These are phyloP conservation scores for Nothoprocta pentlandii DNA, from an alignment of 2,113 vertebrate genomes.

Conservation along the genomic window DNA sequence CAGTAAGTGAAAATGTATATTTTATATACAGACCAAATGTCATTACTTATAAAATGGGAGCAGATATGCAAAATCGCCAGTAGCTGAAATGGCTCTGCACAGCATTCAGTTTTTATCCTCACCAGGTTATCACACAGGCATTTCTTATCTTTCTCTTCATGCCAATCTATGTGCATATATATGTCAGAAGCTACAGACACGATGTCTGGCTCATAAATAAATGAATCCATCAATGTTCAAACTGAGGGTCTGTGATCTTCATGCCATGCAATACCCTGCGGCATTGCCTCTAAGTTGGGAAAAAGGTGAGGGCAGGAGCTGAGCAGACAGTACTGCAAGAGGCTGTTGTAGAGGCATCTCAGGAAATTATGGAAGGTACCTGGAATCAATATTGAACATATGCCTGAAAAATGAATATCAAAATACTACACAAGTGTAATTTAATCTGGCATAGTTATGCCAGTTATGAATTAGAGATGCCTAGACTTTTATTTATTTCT, in stretches of 20 bases:
- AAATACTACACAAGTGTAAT: neutral
- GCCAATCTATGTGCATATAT: neutral
- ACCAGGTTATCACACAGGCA: neutral
- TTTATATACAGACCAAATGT: constrained; percentile 44
- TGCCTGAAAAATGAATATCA: neutral
- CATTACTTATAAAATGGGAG: neutral
- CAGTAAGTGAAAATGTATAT: constrained; percentile 34
- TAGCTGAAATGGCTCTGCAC: constrained; percentile 3
- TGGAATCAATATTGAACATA: neutral
- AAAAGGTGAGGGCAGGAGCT: neutral
- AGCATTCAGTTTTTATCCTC: constrained; percentile 33
- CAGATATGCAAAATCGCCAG: neutral
- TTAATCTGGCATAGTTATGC: constrained; percentile 26
- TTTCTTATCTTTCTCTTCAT: constrained; percentile 24
- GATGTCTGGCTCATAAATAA: constrained; percentile 17
- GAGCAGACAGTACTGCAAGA: neutral
- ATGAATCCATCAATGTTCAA: constrained; percentile 16
- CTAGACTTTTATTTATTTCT: neutral
- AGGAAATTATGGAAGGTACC: constrained; percentile 32
- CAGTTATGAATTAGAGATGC: constrained; percentile 22
- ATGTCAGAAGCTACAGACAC: neutral
- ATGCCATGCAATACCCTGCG: neutral
- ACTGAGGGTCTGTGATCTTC: neutral
- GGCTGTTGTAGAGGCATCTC: constrained; percentile 36
- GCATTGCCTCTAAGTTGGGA: neutral